Base-by-base conservation (phyloP, 92 coral and sea anemone genomes). In the Bergia sp. region DNA sequence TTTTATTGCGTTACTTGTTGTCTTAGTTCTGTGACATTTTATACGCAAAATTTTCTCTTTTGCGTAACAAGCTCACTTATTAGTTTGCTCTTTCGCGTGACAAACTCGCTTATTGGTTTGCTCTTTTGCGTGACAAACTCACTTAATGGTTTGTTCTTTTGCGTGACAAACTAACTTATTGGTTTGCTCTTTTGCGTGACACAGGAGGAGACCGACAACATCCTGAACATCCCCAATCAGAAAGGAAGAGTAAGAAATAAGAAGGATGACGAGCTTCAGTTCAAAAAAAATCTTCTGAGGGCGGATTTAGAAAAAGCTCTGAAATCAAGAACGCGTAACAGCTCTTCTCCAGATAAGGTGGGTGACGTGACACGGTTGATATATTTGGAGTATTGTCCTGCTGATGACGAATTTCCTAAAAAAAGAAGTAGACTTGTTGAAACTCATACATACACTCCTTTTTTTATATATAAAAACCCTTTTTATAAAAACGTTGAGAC, bases 231-330 rank as follows among this genome's bases (percentile, higher is more conserved):
- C 1, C 53, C 1, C 37, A 57, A 38, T 18, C 73, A 50, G 29
- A 57, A 40, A 58, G 74, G 73, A 81, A 58, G 67, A 7, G 13
- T 58, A 4, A 36, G 74, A 57, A 81, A 81, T 41, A 81, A 81
- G 67, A 81, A 37, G 45, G 85, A 81, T 40, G 85, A 58, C 37
- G 85, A 81, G 23, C 74, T 81, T 16, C 85, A 81, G 85, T 81
- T 81, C 53, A 55, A 47, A 36, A 81, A 55, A 64, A 81, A 81
- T 9, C 85, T 81, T 61, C 20, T 55, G 73, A 61, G 85, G 7
- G 73, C 85, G 37, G 74, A 81, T 37, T 81, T 81, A 64, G 85
- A 81, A 64, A 81, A 58, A 40, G 85, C 85, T 57, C 18, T 81
- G 73, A 81, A 61, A 81, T 81, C 73, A 36, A 81, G 85, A 40